Evolutionary conservation across 1,140 invertebrate genomes (phyloP).

Genomic region (Bombus balteatus): DNA sequence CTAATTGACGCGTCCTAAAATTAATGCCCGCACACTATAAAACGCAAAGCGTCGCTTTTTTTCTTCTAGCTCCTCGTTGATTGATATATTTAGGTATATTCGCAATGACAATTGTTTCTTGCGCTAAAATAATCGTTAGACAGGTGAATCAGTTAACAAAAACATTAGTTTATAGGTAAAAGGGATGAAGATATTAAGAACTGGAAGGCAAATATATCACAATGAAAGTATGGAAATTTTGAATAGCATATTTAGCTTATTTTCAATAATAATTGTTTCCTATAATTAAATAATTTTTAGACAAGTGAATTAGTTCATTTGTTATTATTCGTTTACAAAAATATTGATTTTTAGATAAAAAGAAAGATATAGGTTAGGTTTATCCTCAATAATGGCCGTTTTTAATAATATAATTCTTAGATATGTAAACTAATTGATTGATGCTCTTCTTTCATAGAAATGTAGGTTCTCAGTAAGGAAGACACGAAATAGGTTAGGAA

Average conservation of each 20-base stretch:
- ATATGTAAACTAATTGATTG: too few species aligned
- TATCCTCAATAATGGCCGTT: too few species aligned
- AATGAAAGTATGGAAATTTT: not conserved
- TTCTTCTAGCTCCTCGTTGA: not conserved
- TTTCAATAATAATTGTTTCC: not conserved
- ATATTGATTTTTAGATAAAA: not conserved
- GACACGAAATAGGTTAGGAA: not conserved
- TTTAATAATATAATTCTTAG: too few species aligned
- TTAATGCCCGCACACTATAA: not conserved
- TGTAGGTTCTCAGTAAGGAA: too few species aligned
- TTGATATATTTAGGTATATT: not conserved
- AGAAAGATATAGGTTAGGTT: not conserved
- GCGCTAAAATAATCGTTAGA: not conserved
- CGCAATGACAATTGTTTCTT: not conserved
- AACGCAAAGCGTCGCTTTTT: not conserved
- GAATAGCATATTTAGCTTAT: not conserved
- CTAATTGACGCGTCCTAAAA: constrained; percentile 35
- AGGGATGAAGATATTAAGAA: not conserved
- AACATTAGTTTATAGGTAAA: not conserved
- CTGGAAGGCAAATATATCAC: not conserved
- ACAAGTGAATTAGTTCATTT: not conserved
- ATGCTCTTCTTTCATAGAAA: too few species aligned
- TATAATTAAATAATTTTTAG: not conserved
- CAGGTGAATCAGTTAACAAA: not conserved
- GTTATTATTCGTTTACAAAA: not conserved